Percentiles rank a stretch among this genome's conserved stretches.
Evolutionary conservation across 2,888 invertebrate genomes (phyloP).

Genomic region (Toxonevra muliebris): DNA sequence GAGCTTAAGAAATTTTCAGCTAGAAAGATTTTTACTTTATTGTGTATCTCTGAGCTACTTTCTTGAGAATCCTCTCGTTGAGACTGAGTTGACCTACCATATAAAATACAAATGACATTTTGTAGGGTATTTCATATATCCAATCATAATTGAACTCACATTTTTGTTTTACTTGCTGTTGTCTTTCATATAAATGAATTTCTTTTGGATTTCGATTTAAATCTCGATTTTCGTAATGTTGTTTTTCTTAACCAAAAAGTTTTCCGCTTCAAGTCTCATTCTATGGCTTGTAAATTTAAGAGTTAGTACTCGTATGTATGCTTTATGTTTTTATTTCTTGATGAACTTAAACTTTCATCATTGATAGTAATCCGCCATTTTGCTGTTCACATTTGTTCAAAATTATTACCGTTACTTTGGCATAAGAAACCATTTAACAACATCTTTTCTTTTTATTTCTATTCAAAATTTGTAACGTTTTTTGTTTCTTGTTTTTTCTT

Average conservation of each 20-base stretch:
- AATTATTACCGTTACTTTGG: slow-evolving; percentile 21
- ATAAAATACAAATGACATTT: too few species aligned
- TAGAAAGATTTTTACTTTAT: too few species aligned
- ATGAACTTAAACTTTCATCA: slow-evolving; percentile 54
- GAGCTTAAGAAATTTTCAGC: too few species aligned
- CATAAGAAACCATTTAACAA: slow-evolving; percentile 26
- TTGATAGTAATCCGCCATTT: slow-evolving; percentile 47
- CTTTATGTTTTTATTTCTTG: slow-evolving; percentile 25
- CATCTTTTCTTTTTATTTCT: slow-evolving; percentile 30
- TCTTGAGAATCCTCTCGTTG: too few species aligned
- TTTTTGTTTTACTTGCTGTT: too few species aligned
- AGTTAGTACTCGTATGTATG: slow-evolving; percentile 8
- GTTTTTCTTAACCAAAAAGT: slow-evolving; percentile 16
- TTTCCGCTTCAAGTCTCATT: neutral
- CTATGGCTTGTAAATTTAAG: too few species aligned
- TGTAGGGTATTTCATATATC: too few species aligned
- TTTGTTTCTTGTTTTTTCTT: slow-evolving; percentile 26
- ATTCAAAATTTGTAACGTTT: neutral
- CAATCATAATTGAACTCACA: too few species aligned
- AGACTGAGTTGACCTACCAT: too few species aligned
- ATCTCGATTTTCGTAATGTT: neutral
- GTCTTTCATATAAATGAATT: too few species aligned
- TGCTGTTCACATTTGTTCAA: neutral
- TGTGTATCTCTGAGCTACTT: too few species aligned
- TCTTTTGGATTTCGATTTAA: neutral